Conservation (phyloP, 2,888 invertebrate species). For the Belgica antarctica region DNA sequence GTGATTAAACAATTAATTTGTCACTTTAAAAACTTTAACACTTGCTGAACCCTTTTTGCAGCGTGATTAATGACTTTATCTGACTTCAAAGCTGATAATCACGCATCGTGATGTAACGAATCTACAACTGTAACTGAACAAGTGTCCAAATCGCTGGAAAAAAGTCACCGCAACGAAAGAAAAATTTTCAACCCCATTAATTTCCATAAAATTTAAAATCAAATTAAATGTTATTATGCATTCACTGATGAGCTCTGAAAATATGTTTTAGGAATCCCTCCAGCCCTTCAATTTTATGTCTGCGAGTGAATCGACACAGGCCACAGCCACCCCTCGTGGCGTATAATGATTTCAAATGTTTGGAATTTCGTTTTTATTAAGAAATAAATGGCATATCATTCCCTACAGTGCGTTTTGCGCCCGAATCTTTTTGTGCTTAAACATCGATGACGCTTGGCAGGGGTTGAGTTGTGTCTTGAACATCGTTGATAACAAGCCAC, state of each 20-base stretch:
- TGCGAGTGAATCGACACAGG: neutral
- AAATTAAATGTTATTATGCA: conserved; percentile 44
- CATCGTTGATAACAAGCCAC: conserved; percentile 19
- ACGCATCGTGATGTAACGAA: neutral
- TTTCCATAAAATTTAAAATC: conserved; percentile 42
- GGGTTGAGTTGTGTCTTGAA: neutral
- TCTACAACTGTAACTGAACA: conserved; percentile 24
- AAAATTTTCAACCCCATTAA: conserved; percentile 43
- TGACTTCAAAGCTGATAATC: conserved; percentile 19
- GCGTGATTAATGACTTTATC: conserved; percentile 35
- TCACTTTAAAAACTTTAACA: conserved; percentile 1
- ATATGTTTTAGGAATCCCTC: conserved; percentile 32
- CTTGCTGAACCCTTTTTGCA: conserved; percentile 19
- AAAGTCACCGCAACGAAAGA: conserved; percentile 42
- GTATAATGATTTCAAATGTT: conserved; percentile 32
- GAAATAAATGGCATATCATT: conserved; percentile 44
- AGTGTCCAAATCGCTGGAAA: conserved; percentile 34
- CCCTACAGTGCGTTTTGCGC: conserved; percentile 33
- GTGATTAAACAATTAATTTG: conserved; percentile 38
- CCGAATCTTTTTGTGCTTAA: conserved; percentile 13
- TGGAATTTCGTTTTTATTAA: conserved; percentile 41
- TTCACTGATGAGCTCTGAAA: conserved; percentile 18
- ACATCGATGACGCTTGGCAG: conserved; percentile 12
- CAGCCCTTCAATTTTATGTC: neutral
- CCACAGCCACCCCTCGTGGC: conserved; percentile 28